Evolutionary conservation across 1,140 invertebrate species (phyloP), one percentile per base, ranked within the genome.

Genomic region (Aphaenogaster floridana): DNA sequence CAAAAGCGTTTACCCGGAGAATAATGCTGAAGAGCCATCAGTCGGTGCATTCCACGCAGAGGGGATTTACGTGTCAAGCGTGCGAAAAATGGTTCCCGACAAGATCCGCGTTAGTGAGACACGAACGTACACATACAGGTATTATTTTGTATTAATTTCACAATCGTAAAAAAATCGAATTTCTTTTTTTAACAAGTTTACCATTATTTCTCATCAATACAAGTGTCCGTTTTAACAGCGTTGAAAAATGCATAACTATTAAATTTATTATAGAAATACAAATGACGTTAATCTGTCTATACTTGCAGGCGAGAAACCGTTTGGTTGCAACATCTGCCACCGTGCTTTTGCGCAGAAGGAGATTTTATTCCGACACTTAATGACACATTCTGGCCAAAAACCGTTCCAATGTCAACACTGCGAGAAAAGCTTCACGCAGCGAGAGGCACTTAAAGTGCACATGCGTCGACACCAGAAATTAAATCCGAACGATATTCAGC

Each of bases 1-100:
- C 96, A 0, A 96, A 96, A 88, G 95, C 96, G 1, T 96, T 96
- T 87, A 96, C 96, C 8, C 94, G 96, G 42, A 92, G 95, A 87
- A 96, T 95, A 68, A 96, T 97, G 90, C 88, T 97, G 8, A 96
- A 96, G 39, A 96, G 97, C 69, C 97, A 97, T 90, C 95, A 96
- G 28, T 97, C 96, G 8, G 96, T 96, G 1, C 97, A 97, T 88
- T 96, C 96, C 34, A 96, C 96, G 61, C 96, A 96, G 78, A 89
- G 96, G 76, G 96, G 97, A 68, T 97, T 96, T 86, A 96, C 96
- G 64, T 97, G 97, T 90, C 95, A 96, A 8, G 96, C 97, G 15
- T 99, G 98, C 93, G 96, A 97, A 52, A 97, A 98, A 92, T 96
- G 97, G 94, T 98, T 99, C 93, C 98, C 98, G 1, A 97, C 98